phyloP scores from a whole-genome alignment of 2,797 vertebrate genomes.

The Chromobotia macracanthus region DNA sequence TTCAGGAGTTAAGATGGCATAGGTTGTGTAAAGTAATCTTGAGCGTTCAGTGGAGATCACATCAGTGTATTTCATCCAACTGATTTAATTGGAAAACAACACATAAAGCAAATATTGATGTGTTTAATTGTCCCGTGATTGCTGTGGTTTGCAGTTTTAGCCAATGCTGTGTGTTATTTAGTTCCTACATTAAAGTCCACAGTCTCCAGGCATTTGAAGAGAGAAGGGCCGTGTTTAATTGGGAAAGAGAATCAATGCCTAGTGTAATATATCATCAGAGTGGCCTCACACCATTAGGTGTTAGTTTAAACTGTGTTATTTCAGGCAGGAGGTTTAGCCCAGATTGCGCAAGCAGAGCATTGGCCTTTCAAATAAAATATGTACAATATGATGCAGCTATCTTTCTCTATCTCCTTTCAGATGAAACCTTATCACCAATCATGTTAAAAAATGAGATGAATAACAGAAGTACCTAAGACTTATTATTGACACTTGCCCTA shows the following conservation, averaged over 20 bases:
- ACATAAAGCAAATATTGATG: constrained; percentile 28
- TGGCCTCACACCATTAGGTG: constrained; percentile 65
- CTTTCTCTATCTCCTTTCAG: too few relatives aligned
- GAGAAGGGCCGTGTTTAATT: constrained; percentile 80
- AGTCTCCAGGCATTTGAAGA: constrained; percentile 78
- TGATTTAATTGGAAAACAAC: constrained; percentile 22
- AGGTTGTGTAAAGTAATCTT: constrained; percentile 23
- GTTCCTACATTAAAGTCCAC: constrained; percentile 72
- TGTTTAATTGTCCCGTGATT: constrained; percentile 37
- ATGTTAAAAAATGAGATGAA: too few relatives aligned
- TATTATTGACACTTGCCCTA: neutral
- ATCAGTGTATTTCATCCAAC: constrained; percentile 11
- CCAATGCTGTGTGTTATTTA: constrained; percentile 76
- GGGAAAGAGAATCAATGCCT: constrained; percentile 77
- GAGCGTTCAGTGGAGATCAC: constrained; percentile 15
- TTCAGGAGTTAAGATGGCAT: neutral
- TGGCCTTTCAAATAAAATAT: constrained; percentile 28
- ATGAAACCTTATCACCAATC: too few relatives aligned
- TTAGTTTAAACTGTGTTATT: constrained; percentile 65
- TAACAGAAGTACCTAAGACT: neutral
- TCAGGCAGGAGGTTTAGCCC: constrained; percentile 37
- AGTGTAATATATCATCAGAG: constrained; percentile 75
- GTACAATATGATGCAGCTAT: constrained; percentile 6
- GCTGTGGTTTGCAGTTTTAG: constrained; percentile 26
- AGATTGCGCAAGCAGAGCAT: constrained; percentile 59